Evolutionary conservation across 2,888 invertebrate genomes (phyloP), one percentile per base, ranked within the genome.

Genomic region (Dasypogon diadema): DNA sequence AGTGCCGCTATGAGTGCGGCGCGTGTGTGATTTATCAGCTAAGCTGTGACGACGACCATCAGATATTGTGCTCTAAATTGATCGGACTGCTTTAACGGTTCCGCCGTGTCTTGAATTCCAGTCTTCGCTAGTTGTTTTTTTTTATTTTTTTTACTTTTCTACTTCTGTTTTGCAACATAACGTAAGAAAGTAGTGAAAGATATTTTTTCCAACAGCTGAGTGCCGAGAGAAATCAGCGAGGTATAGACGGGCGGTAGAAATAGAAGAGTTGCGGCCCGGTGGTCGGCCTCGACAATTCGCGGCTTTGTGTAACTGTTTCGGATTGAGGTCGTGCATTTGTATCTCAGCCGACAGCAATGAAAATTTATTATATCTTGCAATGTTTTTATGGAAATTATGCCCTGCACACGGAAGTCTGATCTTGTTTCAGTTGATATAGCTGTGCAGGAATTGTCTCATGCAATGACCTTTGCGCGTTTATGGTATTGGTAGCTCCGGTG

Each of bases 181-280:
- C 60, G 21, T 58, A 58, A 58, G 60, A 60, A 60, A 60, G 60
- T 60, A 60, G 60, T 60, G 37, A 60, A 60, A 60, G 34, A 60
- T 34, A 18, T 34, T 34, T 60, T 12, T 42, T 60, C 37, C 60
- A 60, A 34, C 60, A 60, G 37, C 60, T 60, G 60, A 37, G 60
- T 5, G 37, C 60, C 60, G 60, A 34, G 37, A 60, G 34, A 12
- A 60, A 10, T 16, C 42, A 42, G 42, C n/a, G n/a, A n/a, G n/a
- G n/a, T n/a, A n/a, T n/a, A n/a, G n/a, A n/a, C n/a, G n/a, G n/a
- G n/a, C n/a, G n/a, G n/a, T n/a, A 30, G 30, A 30, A 5, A 30
- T 24, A 26, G 56, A 58, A 16, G 8, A 14, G 30, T 30, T 10
- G n/a, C 16, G 26, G 30, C 58, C 58, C 30, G 26, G 26, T 8